Evolutionary conservation across 2,888 invertebrate species (phyloP).

Genomic region (Yponomeuta sedellus): DNA sequence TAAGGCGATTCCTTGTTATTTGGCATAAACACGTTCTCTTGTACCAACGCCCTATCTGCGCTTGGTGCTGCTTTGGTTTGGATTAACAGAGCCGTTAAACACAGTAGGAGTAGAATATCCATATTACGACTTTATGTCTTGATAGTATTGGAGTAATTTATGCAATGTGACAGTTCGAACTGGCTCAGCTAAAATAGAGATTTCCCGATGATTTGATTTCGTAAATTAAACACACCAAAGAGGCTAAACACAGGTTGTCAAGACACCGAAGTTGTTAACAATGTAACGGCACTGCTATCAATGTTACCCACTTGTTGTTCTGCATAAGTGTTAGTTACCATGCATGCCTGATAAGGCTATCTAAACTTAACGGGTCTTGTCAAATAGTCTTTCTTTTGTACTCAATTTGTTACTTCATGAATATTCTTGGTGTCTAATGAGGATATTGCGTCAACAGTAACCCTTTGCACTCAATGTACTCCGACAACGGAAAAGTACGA

Average conservation of each 20-base stretch:
- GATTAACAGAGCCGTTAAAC: background rate
- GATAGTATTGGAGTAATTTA: no score
- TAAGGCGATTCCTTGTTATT: background rate
- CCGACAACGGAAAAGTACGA: no score
- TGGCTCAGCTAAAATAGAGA: no score
- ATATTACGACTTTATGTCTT: no score
- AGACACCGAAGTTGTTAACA: background rate
- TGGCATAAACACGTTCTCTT: constrained; percentile 9
- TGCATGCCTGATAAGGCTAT: background rate
- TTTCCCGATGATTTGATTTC: no score
- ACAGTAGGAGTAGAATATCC: background rate
- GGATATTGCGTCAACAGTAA: background rate
- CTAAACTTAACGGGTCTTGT: background rate
- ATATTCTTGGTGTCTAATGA: background rate
- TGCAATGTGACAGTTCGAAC: no score
- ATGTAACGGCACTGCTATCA: background rate
- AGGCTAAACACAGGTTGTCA: background rate
- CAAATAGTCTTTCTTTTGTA: background rate
- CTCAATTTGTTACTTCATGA: background rate
- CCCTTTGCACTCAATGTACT: no score
- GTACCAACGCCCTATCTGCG: background rate
- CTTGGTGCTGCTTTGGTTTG: background rate
- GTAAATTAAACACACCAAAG: background rate
- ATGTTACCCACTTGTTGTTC: background rate
- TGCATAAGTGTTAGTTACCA: background rate